A percentile compares a stretch with the other conserved stretches of the same genome.
phyloP scores from a whole-genome alignment of 2,888 invertebrate species.

The Callyntrura guangdongensis region DNA sequence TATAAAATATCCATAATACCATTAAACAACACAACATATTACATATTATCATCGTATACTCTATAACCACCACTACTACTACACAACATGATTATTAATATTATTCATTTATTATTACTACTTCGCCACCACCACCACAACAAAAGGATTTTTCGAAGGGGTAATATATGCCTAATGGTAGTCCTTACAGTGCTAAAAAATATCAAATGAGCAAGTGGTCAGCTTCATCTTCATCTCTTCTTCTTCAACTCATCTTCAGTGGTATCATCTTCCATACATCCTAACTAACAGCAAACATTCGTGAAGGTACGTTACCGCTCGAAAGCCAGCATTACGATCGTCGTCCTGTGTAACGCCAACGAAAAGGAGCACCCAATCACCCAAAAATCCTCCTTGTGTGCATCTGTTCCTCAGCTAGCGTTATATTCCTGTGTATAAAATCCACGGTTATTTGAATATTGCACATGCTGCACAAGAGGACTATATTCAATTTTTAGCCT shows the following conservation, averaged over 20 bases:
- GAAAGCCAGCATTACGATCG: background rate
- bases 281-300: background rate
- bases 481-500: background rate
- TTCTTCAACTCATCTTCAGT: conserved; percentile 51
- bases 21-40: conserved; percentile 58
- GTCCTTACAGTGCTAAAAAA: conserved; percentile 58
- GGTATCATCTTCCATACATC: background rate
- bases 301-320: background rate
- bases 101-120: conserved; percentile 20
- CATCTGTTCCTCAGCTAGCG: background rate
- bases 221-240: conserved; percentile 70
- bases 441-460: conserved; percentile 15
- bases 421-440: background rate
- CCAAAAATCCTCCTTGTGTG: conserved; percentile 33
- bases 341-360: conserved; percentile 15
- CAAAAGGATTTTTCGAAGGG: conserved; percentile 55
- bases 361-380: conserved; percentile 41
- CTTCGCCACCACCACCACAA: conserved; percentile 29
- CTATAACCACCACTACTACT: too few species aligned
- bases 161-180: conserved; percentile 36
- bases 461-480: conserved; percentile 12
- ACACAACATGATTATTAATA: conserved; percentile 51
- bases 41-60: conserved; percentile 33
- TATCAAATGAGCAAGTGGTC: conserved; percentile 51
- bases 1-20: conserved; percentile 48